Evolutionary conservation across 2,797 vertebrate genomes (phyloP), one percentile per base, ranked within the genome.

Genomic region (Galaxias olidus): DNA sequence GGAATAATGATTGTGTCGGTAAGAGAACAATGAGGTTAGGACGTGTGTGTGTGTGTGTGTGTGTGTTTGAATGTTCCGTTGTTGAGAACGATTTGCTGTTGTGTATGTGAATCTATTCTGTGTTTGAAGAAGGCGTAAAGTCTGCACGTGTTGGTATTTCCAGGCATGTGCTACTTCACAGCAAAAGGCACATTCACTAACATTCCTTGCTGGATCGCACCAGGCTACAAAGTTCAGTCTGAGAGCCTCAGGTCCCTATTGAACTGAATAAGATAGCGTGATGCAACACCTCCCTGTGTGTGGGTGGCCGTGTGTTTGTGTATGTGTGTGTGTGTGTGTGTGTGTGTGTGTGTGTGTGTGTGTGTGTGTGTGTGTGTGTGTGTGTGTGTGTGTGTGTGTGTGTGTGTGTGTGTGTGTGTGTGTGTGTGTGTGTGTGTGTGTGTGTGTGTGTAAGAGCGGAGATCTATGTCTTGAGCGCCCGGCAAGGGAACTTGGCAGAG

Each of bases 1-100:
- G 81, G 84, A 84, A 87, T 85, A 83, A 81, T 81, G 73, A n/a
- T 83, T 77, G 73, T 85, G 80, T 80, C 65, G 77, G 74, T 73
- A 69, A 63, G 73, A 77, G 79, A 84, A 87, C 87, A 86, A 87
- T 86, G 30, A 83, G 75, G 48, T 51, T 40, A 18, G 49, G 4
- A 59, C 41, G 18, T 50, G 56, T 44, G 4, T 56, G 65, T 7
- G 62, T 19, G 59, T 42, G 43, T n/a, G 10, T 14, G 52, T 47
- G 52, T 20, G 45, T 7, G 46, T 20, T 19, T n/a, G 42, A n/a
- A 10, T 55, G 4, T 45, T 30, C 11, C 6, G 57, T n/a, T 53
- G 15, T 40, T 13, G 14, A 13, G 59, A 67, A 62, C 43, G 10
- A 13, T 59, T 4, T 10, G 47, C n/a, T 12, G 4, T 52, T 20